A percentile compares a stretch with the other conserved stretches of the same genome.
Conservation (phyloP, 2,797 vertebrate species). For the Telmatherina bonti region DNA sequence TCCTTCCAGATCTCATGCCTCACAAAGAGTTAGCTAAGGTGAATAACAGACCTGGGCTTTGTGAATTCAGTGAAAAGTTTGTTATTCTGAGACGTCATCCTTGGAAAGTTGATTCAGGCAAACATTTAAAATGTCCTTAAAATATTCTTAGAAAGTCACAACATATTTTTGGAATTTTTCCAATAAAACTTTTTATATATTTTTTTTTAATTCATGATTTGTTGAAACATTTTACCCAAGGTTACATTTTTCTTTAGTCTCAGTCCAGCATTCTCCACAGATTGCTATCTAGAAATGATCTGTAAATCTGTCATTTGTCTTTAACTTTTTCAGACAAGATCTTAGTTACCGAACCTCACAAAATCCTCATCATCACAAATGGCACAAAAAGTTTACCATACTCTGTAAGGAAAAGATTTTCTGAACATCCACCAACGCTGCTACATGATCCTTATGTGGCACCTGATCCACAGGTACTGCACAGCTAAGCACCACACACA, state of each 20-base stretch:
- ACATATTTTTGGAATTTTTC: constrained; percentile 6
- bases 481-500: constrained; percentile 15
- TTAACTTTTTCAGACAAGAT: too few species aligned
- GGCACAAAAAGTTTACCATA: not conserved
- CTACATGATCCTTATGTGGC: constrained; percentile 18
- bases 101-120: constrained; percentile 15
- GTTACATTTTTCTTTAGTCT: too few species aligned
- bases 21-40: constrained; percentile 18
- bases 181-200: constrained; percentile 1
- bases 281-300: not conserved
- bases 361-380: constrained; percentile 3
- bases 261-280: not conserved
- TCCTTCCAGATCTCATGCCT: constrained; percentile 9
- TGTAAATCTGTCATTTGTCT: too few species aligned
- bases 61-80: constrained; percentile 23
- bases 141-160: not conserved
- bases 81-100: too few species aligned
- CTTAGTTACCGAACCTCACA: not conserved
- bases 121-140: not conserved
- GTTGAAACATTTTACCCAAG: too few species aligned
- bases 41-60: constrained; percentile 37
- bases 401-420: constrained; percentile 4
- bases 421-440: not conserved
- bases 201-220: too few species aligned
- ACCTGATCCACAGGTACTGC: constrained; percentile 61